Conservation (phyloP, 1,140 invertebrate species). For the Philotrypesis tridentata region DNA sequence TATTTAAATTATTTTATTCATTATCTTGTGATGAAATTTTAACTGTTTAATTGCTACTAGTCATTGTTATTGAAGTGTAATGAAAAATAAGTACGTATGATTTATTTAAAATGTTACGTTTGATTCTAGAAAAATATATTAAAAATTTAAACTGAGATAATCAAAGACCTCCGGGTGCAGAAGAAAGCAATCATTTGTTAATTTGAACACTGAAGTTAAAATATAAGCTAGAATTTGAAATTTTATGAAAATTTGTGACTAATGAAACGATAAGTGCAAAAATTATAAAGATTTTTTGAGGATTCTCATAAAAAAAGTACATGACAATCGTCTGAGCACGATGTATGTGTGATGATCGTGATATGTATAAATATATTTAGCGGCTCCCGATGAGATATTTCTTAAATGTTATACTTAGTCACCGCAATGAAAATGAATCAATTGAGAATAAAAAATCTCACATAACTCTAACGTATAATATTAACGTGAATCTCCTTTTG, state of each 20-base stretch:
- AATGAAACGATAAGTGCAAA: background rate
- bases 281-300: background rate
- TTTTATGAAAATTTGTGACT: background rate
- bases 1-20: background rate
- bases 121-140: background rate
- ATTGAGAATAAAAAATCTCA: background rate
- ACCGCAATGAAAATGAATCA: background rate
- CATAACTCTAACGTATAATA: background rate
- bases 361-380: conserved; percentile 31
- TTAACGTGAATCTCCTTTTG: conserved; percentile 27
- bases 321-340: conserved; percentile 42
- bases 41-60: background rate
- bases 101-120: background rate
- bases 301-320: conserved; percentile 1
- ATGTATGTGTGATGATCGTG: conserved; percentile 36
- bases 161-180: background rate
- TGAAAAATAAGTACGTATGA: background rate
- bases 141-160: background rate
- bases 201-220: background rate
- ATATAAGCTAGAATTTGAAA: background rate
- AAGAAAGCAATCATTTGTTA: conserved; percentile 24
- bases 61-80: background rate
- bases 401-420: conserved; percentile 19
- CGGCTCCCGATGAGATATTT: conserved; percentile 23
- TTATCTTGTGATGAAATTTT: background rate